Base-by-base conservation (phyloP, 92 coral and sea anemone species). In the Actinernus sp. region DNA sequence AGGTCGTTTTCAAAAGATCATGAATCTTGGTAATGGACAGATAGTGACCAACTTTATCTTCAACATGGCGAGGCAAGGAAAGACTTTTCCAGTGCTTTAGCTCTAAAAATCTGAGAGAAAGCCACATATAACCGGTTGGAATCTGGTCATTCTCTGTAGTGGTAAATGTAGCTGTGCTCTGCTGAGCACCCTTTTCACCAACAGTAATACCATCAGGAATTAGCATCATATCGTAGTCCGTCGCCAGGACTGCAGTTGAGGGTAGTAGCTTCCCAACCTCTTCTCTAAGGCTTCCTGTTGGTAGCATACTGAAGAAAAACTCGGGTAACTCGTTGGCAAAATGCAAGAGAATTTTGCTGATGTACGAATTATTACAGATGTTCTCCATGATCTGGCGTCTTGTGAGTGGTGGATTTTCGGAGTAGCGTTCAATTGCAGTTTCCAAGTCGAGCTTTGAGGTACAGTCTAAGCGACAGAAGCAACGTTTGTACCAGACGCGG, bases 141-240 rank as follows among this genome's bases (percentile, higher is more conserved):
- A 63, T 63, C 4, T 25, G 5, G 10, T 46, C 45, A 21, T 48
- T 29, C 5, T 28, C 58, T 1, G 45, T 48, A 14, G 55, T 62
- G 0, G 25, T 41, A 18, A 62, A 62, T 0, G 69, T 44, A 6
- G 41, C 41, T 14, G 41, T 14, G 14, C 41, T 34, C 14, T 34
- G 16, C 3, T 3, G 31, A 29, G 20, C 10, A 9, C 36, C 54
- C 46, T 9, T 39, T 1, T 44, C 47, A 14, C 48, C 61, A 34
- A 57, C 73, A 8, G 58, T 50, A 21, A 65, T 33, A 8, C 73
- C 73, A 12, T 65, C 73, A 16, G 73, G 73, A 19, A 65, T 16
- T 16, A 65, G 59, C 73, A 65, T 65, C 73, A 65, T 31, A 52
- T 65, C 73, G 8, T 65, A 65, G 21, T 65, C 73, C 37, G 73